Base-by-base conservation (phyloP, 2,888 invertebrate species). In the Pasiphila rectangulata region DNA sequence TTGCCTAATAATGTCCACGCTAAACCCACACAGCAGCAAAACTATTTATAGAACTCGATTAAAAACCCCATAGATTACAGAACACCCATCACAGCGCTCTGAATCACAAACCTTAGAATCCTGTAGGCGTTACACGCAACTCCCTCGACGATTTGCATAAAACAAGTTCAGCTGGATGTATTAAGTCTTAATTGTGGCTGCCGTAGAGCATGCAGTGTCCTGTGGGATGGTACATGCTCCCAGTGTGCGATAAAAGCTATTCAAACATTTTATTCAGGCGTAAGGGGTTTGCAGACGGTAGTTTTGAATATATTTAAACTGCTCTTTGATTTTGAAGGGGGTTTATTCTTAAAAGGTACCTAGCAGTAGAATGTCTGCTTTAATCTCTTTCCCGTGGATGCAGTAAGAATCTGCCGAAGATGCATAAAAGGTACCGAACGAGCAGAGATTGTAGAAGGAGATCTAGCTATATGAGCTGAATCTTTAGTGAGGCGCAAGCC, bases 101-200 rank as follows among this genome's bases (percentile, higher is more conserved):
- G 32, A 17, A 32, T 17, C 32, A 32, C 32, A 9, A 27, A 27
- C 12, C 13, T 9, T 76, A 79, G 67, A 61, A 67, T 61, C 61
- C 68, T 72, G 84, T 86, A 83, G 86, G 87, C 84, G 87, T 79
- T 57, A 87, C 86, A 87, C 85, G 87, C 86, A 71, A 86, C 66
- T 66, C 69, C 58, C 64, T 69, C 54, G 57, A 69, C 70, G 69
- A 87, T 88, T 88, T 85, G 85, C 88, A 88, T 88, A 87, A 79
- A 83, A 88, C 88, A 88, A 84, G 85, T 76, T 75, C 78, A 77
- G 72, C 73, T 72, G 77, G 72, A 67, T 67, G 83, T 84, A 84
- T 88, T 87, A 85, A 84, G 85, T 81, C 86, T 88, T 88, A 87
- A 88, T 88, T 88, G 87, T 87, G 75, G 75, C 52, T 70, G 72